phyloP scores from a whole-genome alignment of 2,797 vertebrate genomes.

The Chrysocyon brachyurus region DNA sequence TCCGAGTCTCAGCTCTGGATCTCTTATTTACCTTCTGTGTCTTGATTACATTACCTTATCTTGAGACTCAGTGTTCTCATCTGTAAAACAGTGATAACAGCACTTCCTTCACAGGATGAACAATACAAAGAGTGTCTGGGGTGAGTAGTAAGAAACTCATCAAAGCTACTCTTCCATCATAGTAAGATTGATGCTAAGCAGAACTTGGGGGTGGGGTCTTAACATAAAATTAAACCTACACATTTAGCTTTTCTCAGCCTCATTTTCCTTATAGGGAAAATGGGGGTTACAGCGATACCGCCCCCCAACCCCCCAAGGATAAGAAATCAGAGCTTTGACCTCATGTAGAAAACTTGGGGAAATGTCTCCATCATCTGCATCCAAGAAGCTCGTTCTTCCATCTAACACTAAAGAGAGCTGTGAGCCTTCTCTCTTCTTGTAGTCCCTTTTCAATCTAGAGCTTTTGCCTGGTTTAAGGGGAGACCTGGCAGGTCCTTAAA shows the following conservation, averaged over 20 bases:
- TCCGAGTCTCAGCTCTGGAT: not conserved
- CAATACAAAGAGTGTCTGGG: not conserved
- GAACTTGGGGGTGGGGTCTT: not conserved
- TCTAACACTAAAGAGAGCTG: not conserved
- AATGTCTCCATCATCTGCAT: not conserved
- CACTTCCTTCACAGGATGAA: not conserved
- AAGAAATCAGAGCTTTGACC: not conserved
- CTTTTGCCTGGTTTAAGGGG: not conserved
- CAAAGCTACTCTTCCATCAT: not conserved
- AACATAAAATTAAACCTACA: not conserved
- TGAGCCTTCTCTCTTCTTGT: not conserved
- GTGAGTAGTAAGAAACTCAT: not conserved
- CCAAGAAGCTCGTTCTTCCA: not conserved
- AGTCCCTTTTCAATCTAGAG: not conserved
- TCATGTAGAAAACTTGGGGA: not conserved
- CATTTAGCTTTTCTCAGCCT: not conserved
- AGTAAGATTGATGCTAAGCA: not conserved
- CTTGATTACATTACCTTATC: not conserved
- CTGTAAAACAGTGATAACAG: not conserved
- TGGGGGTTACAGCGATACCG: not conserved
- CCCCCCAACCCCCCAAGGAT: not conserved
- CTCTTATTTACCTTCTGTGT: not conserved
- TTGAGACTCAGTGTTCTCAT: not conserved
- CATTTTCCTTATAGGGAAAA: not conserved
- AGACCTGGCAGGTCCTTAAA: not conserved